phyloP scores from a whole-genome alignment of 2,888 invertebrate genomes.

The Caenorhabditis drosophilae region DNA sequence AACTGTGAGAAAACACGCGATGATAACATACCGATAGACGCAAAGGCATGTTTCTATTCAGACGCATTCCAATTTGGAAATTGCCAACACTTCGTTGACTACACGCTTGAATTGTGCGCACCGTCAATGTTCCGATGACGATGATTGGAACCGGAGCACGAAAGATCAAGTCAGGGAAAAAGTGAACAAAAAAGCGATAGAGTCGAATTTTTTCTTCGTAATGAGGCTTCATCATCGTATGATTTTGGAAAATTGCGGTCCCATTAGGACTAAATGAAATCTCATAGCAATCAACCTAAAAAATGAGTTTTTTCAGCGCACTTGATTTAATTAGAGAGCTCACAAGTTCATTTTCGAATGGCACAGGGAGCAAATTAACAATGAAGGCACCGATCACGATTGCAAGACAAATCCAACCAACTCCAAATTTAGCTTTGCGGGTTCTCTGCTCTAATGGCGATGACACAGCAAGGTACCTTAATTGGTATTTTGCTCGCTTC shows the following conservation, averaged over 20 bases:
- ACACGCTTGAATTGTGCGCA: slow-evolving; percentile 60
- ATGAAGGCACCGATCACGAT: slow-evolving; percentile 59
- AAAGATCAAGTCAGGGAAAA: slow-evolving; percentile 66
- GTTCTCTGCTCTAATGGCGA: slow-evolving; percentile 66
- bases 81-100: slow-evolving; percentile 46
- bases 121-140: slow-evolving; percentile 61
- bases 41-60: slow-evolving; percentile 49
- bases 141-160: slow-evolving; percentile 66
- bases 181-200: slow-evolving; percentile 56
- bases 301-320: background rate
- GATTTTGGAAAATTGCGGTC: slow-evolving; percentile 22
- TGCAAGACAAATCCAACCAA: slow-evolving; percentile 57
- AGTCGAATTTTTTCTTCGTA: slow-evolving; percentile 44
- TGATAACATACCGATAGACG: slow-evolving; percentile 56
- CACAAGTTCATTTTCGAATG: slow-evolving; percentile 61
- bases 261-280: slow-evolving; percentile 19
- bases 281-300: slow-evolving; percentile 58
- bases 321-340: slow-evolving; percentile 5
- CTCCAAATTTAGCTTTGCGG: slow-evolving; percentile 61
- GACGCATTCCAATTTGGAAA: slow-evolving; percentile 38
- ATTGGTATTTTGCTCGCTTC: too few species aligned
- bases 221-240: slow-evolving; percentile 62
- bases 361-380: slow-evolving; percentile 60
- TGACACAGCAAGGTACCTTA: slow-evolving; percentile 63
- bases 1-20: too few species aligned